These are phyloP conservation scores for Psilanteris sp. DNA, from an alignment of 1,140 invertebrate species.

Conservation along the genomic window DNA sequence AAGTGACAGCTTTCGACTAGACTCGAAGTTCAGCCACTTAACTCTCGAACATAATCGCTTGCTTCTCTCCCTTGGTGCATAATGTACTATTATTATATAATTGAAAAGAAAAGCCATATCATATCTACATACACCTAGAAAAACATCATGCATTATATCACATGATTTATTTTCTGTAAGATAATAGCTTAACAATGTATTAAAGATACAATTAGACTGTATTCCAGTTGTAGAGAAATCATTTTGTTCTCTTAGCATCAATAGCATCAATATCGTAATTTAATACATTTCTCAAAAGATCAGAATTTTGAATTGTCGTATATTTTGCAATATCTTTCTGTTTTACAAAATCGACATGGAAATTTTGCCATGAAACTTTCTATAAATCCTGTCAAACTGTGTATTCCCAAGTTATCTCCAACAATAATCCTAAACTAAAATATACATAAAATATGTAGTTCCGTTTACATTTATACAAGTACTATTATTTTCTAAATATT, in stretches of 20 bases:
- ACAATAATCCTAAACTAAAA: conserved; percentile 22
- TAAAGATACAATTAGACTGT: conserved; percentile 33
- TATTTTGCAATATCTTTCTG: neutral
- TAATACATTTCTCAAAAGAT: conserved; percentile 1
- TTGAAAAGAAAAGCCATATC: conserved; percentile 38
- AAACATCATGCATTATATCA: conserved; percentile 47
- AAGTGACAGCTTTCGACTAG: no score
- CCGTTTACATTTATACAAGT: conserved; percentile 9
- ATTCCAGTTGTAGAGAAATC: conserved; percentile 24
- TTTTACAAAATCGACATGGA: conserved; percentile 43
- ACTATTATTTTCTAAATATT: conserved; percentile 28
- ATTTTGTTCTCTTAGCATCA: no score
- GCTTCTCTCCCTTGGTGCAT: no score
- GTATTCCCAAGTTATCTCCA: conserved; percentile 41
- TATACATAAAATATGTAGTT: conserved; percentile 3
- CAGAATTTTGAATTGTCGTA: neutral
- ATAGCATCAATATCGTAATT: conserved; percentile 29
- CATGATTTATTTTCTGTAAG: conserved; percentile 29
- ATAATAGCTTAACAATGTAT: conserved; percentile 39
- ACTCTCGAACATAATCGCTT: no score
- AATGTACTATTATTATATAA: conserved; percentile 47
- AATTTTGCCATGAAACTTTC: conserved; percentile 63
- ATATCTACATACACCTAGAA: no score
- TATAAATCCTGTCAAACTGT: conserved; percentile 30
- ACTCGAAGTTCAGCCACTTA: no score